Evolutionary conservation across 2,113 vertebrate genomes (phyloP).

Genomic region (Canis aureus): DNA sequence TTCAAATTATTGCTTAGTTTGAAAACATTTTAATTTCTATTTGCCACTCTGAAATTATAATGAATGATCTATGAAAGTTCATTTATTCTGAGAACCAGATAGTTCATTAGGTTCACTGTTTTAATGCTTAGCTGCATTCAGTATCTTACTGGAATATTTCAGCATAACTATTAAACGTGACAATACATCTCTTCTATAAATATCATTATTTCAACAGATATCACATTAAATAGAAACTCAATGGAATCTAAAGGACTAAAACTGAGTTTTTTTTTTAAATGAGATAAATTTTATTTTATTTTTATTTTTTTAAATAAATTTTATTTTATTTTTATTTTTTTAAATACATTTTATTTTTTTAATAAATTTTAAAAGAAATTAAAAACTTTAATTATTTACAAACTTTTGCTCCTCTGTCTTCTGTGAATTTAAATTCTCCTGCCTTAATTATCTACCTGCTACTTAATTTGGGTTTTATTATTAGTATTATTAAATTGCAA

Average conservation of each 20-base stretch:
- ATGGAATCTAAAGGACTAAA: constrained; percentile 81
- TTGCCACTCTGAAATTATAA: constrained; percentile 43
- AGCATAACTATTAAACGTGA: constrained; percentile 75
- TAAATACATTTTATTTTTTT: background rate
- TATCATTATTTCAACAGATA: constrained; percentile 79
- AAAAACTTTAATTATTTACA: constrained; percentile 84
- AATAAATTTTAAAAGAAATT: constrained; percentile 83
- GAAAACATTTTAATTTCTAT: constrained; percentile 61
- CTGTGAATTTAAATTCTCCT: constrained; percentile 79
- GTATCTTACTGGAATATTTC: constrained; percentile 54
- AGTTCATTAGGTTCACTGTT: constrained; percentile 61
- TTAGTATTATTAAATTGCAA: constrained; percentile 76
- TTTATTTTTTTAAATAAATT: constrained; percentile 70
- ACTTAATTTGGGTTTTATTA: constrained; percentile 81
- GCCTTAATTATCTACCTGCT: constrained; percentile 79
- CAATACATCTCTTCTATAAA: constrained; percentile 65
- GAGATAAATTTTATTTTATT: constrained; percentile 79
- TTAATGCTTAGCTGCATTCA: constrained; percentile 49
- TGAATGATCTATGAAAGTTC: constrained; percentile 40
- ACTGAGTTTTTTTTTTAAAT: constrained; percentile 25
- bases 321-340: constrained; percentile 77
- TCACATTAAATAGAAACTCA: constrained; percentile 82
- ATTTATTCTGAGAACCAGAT: constrained; percentile 55
- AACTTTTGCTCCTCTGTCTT: constrained; percentile 82
- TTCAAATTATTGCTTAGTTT: constrained; percentile 53